Conservation (phyloP, 2,113 vertebrate species). For the rabbit (Oryctolagus cuniculus) region DNA sequence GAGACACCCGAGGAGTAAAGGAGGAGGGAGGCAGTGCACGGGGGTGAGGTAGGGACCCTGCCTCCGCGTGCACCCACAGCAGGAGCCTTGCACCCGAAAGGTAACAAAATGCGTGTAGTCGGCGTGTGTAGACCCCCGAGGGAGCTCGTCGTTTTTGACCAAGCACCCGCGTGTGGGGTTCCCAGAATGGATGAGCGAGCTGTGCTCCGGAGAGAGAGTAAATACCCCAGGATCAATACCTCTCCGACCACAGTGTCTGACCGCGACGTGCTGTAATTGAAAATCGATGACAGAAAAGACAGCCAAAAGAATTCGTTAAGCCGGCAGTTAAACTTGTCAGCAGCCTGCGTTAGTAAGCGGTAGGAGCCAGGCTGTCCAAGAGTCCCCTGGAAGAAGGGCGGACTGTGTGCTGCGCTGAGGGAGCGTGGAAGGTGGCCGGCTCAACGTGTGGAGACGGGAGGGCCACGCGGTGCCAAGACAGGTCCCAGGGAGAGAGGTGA, state of each 20-base stretch:
- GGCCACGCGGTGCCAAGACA: accelerated
- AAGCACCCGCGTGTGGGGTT: accelerated
- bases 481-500: neutral
- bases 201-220: neutral
- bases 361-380: neutral
- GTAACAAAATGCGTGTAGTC: accelerated
- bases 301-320: neutral
- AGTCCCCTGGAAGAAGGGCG: neutral
- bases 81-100: too few species aligned
- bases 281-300: neutral
- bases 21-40: neutral
- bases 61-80: accelerated
- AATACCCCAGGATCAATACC: neutral
- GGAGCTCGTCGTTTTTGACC: neutral
- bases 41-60: accelerated
- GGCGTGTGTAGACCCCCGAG: accelerated
- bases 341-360: accelerated
- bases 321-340: neutral
- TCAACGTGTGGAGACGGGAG: accelerated
- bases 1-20: neutral
- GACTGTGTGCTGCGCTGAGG: accelerated
- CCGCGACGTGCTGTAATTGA: neutral
- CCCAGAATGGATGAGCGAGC: neutral
- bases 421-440: neutral
- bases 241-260: neutral